Percentiles rank a stretch among this genome's conserved stretches.
These are phyloP conservation scores for Danio aesculapii DNA, from an alignment of 2,797 vertebrate species.

Conservation along the genomic window DNA sequence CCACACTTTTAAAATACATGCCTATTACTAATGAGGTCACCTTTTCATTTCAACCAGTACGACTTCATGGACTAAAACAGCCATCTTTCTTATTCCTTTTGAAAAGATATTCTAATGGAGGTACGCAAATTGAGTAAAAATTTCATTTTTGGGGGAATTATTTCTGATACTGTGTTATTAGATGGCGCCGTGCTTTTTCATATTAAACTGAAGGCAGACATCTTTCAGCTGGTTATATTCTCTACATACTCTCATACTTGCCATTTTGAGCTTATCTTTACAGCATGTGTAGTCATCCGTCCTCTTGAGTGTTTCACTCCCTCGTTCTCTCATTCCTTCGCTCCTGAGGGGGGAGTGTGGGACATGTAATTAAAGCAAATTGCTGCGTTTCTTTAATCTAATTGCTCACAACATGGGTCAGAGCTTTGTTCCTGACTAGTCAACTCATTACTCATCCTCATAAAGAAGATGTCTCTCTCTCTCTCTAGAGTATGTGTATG, in stretches of 20 bases:
- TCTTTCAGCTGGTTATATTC: conserved; percentile 16
- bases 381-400: conserved; percentile 59
- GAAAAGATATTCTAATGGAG: neutral
- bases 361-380: conserved; percentile 62
- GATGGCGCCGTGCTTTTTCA: neutral
- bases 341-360: conserved; percentile 46
- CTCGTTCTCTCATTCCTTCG: conserved; percentile 32
- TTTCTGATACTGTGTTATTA: neutral
- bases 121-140: neutral
- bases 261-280: conserved; percentile 46
- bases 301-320: conserved; percentile 39
- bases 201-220: neutral
- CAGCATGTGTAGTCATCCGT: conserved; percentile 34
- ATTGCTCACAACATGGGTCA: conserved; percentile 61
- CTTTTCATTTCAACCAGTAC: too few species aligned
- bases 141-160: neutral
- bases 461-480: conserved; percentile 47
- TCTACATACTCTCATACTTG: neutral
- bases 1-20: too few species aligned
- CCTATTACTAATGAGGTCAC: too few species aligned
- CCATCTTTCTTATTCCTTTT: neutral
- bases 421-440: conserved; percentile 56
- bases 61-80: too few species aligned
- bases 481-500: conserved; percentile 4
- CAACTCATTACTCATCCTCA: conserved; percentile 58